Base-by-base conservation (phyloP, 2,113 vertebrate species). In the Crotalus horridus region DNA sequence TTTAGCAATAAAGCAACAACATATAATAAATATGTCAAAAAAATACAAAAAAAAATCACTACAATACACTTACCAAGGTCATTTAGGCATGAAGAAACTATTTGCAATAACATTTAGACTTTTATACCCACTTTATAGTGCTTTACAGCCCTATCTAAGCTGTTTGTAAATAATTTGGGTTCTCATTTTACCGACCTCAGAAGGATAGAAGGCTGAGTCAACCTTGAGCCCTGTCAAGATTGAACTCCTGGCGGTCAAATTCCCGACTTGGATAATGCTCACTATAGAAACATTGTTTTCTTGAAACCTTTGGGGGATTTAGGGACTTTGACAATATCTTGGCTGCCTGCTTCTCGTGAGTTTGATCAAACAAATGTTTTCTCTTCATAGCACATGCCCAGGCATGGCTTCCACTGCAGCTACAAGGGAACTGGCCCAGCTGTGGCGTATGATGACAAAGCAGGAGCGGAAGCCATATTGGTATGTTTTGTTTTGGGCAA, bases 391-490 rank as follows among this genome's bases (percentile, higher is more conserved):
- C 46, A 94, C 96, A 90, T 95, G 94, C 43, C 97, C 97, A 0
- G 97, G 97, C 17, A 97, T 95, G 0, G 96, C 97, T 0, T 98
- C 97, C 90, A 98, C 97, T 0, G 91, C 91, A 0, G 97, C 97
- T 88, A 98, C 97, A 85, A 96, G 96, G 89, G 96, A 96, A 51
- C 93, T 97, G 92, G 97, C 97, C 53, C 96, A 97, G 1, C 95
- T 97, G 58, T 97, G 97, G 97, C 96, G 96, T 4, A 8, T 58
- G 54, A 97, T 98, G 97, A 96, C 96, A 2, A 88, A 86, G 56
- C 93, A 95, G 55, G 97, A 98, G 54, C 95, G 95, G 46, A 96
- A 69, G n/a, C 97, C 97, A 0, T 98, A 98, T n/a, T 96, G 97
- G 97, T 97, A 94, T 95, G 97, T 88, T 81, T 81, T 23, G 33